Evolutionary conservation across 2,888 invertebrate genomes (phyloP).

Genomic region (Pachycephus smyrnensis): DNA sequence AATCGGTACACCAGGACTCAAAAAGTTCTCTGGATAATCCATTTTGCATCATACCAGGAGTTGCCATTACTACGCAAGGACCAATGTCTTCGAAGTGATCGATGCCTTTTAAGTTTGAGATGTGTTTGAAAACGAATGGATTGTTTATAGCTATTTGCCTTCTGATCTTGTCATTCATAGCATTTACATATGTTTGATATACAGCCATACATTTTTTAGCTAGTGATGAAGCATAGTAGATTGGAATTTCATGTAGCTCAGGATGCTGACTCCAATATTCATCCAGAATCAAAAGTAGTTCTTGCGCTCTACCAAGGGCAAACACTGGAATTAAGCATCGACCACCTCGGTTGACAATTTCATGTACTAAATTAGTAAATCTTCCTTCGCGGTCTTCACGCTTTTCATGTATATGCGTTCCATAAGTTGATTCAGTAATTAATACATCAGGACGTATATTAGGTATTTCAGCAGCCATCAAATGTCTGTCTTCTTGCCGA

Average conservation of each 20-base stretch:
- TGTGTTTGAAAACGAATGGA: conserved; percentile 98
- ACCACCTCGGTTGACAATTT: conserved; percentile 97
- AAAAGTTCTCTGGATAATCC: conserved; percentile 97
- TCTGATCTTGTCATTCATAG: conserved; percentile 98
- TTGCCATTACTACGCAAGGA: conserved; percentile 99
- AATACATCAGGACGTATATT: conserved; percentile 95
- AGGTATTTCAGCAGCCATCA: conserved; percentile 99
- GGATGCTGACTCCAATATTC: conserved; percentile 99
- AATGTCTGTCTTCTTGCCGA: conserved; percentile 97
- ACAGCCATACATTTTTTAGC: conserved; percentile 99
- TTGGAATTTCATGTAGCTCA: conserved; percentile 97
- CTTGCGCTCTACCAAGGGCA: conserved; percentile 97
- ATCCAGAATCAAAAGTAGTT: conserved; percentile 91
- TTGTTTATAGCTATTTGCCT: conserved; percentile 98
- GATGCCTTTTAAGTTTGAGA: conserved; percentile 95
- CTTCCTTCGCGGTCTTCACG: conserved; percentile 95
- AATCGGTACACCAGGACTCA: conserved; percentile 98
- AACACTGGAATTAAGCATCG: conserved; percentile 98
- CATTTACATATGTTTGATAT: conserved; percentile 99
- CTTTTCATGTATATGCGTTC: conserved; percentile 98
- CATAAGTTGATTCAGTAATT: conserved; percentile 98
- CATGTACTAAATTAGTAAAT: conserved; percentile 93
- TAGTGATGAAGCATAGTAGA: conserved; percentile 98
- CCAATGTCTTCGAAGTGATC: conserved; percentile 99
- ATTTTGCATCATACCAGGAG: conserved; percentile 99